A percentile compares a stretch with the other conserved stretches of the same genome.
Evolutionary conservation across 2,113 vertebrate genomes (phyloP).

Genomic region (Speoplatyrhinus poulsoni): DNA sequence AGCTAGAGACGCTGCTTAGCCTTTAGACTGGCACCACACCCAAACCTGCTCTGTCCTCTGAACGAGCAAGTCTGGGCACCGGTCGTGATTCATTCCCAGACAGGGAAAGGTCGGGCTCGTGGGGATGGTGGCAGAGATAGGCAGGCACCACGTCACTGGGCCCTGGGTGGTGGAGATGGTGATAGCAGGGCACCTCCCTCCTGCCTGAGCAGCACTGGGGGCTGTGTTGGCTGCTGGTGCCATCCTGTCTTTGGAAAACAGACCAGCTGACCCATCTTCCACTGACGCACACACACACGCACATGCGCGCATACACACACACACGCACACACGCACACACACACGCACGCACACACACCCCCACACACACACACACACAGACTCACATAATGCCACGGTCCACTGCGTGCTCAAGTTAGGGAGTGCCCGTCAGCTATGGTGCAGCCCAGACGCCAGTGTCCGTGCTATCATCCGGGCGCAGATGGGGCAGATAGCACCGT

Average conservation of each 20-base stretch:
- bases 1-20: no score
- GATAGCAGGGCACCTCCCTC: slow-evolving; percentile 70
- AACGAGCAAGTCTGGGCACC: slow-evolving; percentile 22
- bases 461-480: slow-evolving; percentile 61
- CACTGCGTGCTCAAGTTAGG: slow-evolving; percentile 55
- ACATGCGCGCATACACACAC: background rate
- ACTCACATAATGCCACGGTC: slow-evolving; percentile 61
- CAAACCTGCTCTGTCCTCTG: slow-evolving; percentile 54
- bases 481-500: slow-evolving; percentile 62
- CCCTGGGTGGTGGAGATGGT: slow-evolving; percentile 27
- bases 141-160: slow-evolving; percentile 61
- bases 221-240: slow-evolving; percentile 67
- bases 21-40: slow-evolving; percentile 30
- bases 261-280: slow-evolving; percentile 59
- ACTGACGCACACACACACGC: slow-evolving; percentile 37
- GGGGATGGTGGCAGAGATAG: slow-evolving; percentile 68
- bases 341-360: slow-evolving; percentile 17
- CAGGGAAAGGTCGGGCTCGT: slow-evolving; percentile 50
- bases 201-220: slow-evolving; percentile 51
- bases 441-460: slow-evolving; percentile 54
- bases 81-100: slow-evolving; percentile 61
- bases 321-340: background rate
- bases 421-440: slow-evolving; percentile 60
- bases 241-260: slow-evolving; percentile 65
- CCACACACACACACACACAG: slow-evolving; percentile 15